A percentile compares a stretch with the other conserved stretches of the same genome.
Conservation (phyloP, 2,888 invertebrate species). For the Idaea dimidiata region DNA sequence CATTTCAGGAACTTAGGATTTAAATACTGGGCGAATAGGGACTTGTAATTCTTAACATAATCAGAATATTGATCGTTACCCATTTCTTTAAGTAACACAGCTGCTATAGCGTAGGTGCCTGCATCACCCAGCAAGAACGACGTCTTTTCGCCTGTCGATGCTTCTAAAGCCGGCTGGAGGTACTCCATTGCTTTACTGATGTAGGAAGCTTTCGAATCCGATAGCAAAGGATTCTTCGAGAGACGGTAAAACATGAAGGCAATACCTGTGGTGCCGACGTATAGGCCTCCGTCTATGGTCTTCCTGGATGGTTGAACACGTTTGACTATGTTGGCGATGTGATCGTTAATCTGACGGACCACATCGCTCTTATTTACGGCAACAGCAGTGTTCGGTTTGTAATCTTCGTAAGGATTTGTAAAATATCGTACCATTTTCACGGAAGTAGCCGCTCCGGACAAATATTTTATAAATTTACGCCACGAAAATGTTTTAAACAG, state of each 20-base stretch:
- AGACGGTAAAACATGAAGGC: conserved; percentile 89
- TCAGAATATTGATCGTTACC: conserved; percentile 63
- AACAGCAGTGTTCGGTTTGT: conserved; percentile 34
- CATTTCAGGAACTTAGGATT: conserved; percentile 79
- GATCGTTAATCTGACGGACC: conserved; percentile 49
- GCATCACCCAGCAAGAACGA: conserved; percentile 90
- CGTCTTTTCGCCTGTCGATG: conserved; percentile 81
- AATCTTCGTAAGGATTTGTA: conserved; percentile 61
- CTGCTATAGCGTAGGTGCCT: conserved; percentile 87
- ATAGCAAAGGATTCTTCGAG: conserved; percentile 76
- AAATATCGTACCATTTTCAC: conserved; percentile 69
- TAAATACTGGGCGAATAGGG: conserved; percentile 56
- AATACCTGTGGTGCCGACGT: conserved; percentile 86
- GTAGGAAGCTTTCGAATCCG: conserved; percentile 64
- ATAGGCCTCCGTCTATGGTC: conserved; percentile 82
- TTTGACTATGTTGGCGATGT: conserved; percentile 55
- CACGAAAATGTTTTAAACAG: conserved; percentile 31
- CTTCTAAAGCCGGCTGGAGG: conserved; percentile 81
- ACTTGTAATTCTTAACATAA: conserved; percentile 59
- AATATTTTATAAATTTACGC: conserved; percentile 33
- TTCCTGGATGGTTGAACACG: conserved; percentile 53
- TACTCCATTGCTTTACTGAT: conserved; percentile 83
- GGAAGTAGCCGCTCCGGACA: conserved; percentile 34
- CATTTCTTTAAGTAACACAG: conserved; percentile 79
- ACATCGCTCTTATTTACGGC: conserved; percentile 46